Conservation (phyloP, 2,797 vertebrate species). For the Caiman crocodilus region DNA sequence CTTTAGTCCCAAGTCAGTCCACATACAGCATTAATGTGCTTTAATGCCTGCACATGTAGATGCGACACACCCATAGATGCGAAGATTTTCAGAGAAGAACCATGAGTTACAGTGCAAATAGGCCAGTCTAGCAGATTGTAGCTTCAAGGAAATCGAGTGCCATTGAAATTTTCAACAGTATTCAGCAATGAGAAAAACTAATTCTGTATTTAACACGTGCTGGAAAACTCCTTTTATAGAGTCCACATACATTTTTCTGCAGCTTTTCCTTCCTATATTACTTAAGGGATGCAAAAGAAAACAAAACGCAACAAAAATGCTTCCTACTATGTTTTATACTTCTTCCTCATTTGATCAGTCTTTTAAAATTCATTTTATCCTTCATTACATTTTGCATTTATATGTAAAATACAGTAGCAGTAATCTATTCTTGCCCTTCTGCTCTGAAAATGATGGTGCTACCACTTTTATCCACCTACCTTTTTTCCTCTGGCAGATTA, state of each 20-base stretch:
- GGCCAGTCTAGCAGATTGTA: neutral
- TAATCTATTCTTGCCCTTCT: conserved; percentile 25
- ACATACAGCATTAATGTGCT: no score
- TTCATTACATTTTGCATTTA: conserved; percentile 17
- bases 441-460: neutral
- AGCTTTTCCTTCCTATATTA: conserved; percentile 44
- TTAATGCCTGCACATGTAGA: no score
- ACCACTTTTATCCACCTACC: neutral
- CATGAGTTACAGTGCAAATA: conserved; percentile 16
- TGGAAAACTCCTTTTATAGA: conserved; percentile 42
- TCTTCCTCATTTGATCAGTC: conserved; percentile 36
- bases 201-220: conserved; percentile 47
- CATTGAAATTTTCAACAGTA: conserved; percentile 34
- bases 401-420: conserved; percentile 13
- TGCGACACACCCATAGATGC: neutral
- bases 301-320: neutral
- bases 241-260: conserved; percentile 32
- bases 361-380: conserved; percentile 55
- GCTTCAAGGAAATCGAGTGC: conserved; percentile 2
- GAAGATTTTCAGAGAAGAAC: neutral
- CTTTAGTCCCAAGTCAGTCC: no score
- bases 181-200: conserved; percentile 42
- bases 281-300: neutral
- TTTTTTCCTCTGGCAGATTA: neutral
- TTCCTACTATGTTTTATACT: conserved; percentile 15